Conservation (phyloP, 2,113 vertebrate species). For the Saguinus imperator region DNA sequence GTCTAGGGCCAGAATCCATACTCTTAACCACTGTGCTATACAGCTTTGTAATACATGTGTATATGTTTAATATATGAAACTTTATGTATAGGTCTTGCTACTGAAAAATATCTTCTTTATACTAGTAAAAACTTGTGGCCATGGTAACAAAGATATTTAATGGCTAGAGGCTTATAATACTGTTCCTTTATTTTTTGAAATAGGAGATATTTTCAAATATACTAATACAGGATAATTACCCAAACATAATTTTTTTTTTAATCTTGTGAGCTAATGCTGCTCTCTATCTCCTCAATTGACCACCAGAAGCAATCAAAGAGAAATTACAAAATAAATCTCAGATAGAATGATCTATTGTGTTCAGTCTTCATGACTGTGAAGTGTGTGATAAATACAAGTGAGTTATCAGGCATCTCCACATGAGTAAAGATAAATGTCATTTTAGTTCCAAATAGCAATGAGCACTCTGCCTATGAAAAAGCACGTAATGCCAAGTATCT, state of each 20-base stretch:
- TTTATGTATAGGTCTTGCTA: conserved; percentile 67
- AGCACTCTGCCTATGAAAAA: background rate
- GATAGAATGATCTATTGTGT: background rate
- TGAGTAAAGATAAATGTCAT: conserved; percentile 43
- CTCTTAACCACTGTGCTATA: background rate
- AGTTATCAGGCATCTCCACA: conserved; percentile 39
- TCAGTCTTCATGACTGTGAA: conserved; percentile 20
- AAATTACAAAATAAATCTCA: conserved; percentile 30
- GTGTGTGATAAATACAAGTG: conserved; percentile 18
- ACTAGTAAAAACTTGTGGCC: conserved; percentile 69
- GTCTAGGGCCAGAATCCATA: background rate
- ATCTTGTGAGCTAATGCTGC: background rate
- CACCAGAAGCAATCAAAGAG: background rate
- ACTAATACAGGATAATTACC: background rate
- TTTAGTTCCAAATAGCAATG: background rate
- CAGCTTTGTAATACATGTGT: background rate
- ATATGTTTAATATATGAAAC: background rate
- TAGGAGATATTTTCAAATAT: background rate
- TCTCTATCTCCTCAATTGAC: background rate
- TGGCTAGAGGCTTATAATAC: conserved; percentile 60
- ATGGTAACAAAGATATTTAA: conserved; percentile 80
- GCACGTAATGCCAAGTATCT: conserved; percentile 2
- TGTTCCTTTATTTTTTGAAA: conserved; percentile 17
- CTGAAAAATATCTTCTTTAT: conserved; percentile 55
- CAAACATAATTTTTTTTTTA: conserved; percentile 16